Percentiles rank a stretch among this genome's conserved stretches.
Conservation (phyloP, 2,888 invertebrate genomes). For the Acanthosoma haemorrhoidale region DNA sequence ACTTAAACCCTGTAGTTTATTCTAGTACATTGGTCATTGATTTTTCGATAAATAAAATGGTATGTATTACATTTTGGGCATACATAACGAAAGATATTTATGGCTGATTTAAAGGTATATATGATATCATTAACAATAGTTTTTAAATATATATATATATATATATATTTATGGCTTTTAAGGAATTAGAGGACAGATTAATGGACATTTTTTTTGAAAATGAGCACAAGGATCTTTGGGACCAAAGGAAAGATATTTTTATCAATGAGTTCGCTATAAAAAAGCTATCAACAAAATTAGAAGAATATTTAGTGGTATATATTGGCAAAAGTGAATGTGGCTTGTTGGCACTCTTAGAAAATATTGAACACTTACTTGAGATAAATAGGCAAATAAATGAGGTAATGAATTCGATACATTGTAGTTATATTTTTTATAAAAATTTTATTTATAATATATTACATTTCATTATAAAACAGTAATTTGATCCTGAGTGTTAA, state of each 20-base stretch:
- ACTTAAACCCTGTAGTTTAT: conserved; percentile 78
- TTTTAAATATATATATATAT: no score
- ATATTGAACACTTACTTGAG: conserved; percentile 78
- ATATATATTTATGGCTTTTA: no score
- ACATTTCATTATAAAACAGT: no score
- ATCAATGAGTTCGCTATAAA: conserved; percentile 82
- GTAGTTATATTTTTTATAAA: not conserved
- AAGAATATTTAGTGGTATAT: conserved; percentile 78
- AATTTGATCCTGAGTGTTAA: no score
- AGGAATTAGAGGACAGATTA: conserved; percentile 86
- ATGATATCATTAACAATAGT: no score
- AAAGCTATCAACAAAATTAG: conserved; percentile 71
- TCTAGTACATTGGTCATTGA: conserved; percentile 85
- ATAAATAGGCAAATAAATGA: conserved; percentile 54
- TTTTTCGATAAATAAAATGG: conserved; percentile 80
- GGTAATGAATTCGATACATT: no score
- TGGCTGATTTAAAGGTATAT: no score
- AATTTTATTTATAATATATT: not conserved
- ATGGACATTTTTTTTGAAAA: conserved; percentile 82
- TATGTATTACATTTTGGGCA: conserved; percentile 46
- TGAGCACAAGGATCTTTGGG: conserved; percentile 72
- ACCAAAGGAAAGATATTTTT: conserved; percentile 76
- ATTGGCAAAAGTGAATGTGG: conserved; percentile 82
- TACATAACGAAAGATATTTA: no score
- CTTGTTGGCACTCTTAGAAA: conserved; percentile 86